Conservation (phyloP, 2,113 vertebrate genomes). For the Anoura caudifer region DNA sequence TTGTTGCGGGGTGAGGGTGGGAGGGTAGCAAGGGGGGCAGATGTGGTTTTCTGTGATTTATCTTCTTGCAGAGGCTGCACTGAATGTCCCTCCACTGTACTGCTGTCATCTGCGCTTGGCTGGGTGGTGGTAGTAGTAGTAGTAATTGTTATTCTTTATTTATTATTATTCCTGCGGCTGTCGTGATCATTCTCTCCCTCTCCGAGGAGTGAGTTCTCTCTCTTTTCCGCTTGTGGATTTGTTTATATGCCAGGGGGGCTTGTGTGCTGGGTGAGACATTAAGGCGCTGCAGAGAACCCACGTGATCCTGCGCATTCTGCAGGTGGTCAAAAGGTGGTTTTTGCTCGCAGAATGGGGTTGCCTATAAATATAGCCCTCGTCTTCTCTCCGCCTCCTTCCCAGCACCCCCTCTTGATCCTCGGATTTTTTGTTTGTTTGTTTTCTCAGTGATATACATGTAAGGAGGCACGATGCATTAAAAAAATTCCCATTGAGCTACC, state of each 20-base stretch:
- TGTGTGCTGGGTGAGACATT: slow-evolving; percentile 83
- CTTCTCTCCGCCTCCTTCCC: neutral
- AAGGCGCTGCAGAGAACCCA: slow-evolving; percentile 86
- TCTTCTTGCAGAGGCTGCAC: neutral
- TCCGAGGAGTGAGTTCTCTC: slow-evolving; percentile 39
- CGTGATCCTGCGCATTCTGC: slow-evolving; percentile 92
- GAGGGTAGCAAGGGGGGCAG: neutral
- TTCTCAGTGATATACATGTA: neutral
- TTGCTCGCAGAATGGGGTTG: slow-evolving; percentile 48
- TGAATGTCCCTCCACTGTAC: neutral
- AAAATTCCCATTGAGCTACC: neutral
- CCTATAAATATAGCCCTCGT: neutral
- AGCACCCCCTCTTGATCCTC: neutral
- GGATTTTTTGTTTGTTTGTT: neutral
- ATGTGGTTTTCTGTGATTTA: slow-evolving; percentile 40
- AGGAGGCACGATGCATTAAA: neutral
- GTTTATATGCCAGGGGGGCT: slow-evolving; percentile 76
- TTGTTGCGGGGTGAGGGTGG: neutral
- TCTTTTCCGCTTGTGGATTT: slow-evolving; percentile 67
- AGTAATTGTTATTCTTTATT: slow-evolving; percentile 59
- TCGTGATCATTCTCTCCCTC: neutral
- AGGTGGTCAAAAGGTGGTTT: slow-evolving; percentile 89
- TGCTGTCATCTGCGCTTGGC: slow-evolving; percentile 27
- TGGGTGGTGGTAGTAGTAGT: slow-evolving; percentile 54
- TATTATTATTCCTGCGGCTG: slow-evolving; percentile 43